phyloP scores from a whole-genome alignment of 2,797 vertebrate species.

The Linurgus olivaceus region DNA sequence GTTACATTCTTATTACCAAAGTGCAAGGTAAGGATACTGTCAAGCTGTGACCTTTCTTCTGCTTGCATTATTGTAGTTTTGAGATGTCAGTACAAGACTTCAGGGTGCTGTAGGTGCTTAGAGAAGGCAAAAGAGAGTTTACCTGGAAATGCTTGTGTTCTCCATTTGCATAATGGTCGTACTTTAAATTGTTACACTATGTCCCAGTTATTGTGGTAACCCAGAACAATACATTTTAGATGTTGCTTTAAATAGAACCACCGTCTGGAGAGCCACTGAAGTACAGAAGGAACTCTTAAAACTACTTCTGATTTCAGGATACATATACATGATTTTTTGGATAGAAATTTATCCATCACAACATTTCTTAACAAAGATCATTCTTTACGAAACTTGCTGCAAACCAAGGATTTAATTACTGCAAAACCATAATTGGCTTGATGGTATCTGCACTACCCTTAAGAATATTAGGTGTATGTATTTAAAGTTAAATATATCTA shows the following conservation, averaged over 20 bases:
- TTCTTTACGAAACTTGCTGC: background rate
- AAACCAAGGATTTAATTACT: background rate
- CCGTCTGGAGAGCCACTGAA: background rate
- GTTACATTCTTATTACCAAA: background rate
- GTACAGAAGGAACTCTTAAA: background rate
- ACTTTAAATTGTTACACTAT: background rate
- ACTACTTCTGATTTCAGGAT: background rate
- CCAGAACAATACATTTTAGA: constrained; percentile 33
- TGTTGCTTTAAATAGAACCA: constrained; percentile 29
- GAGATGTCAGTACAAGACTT: background rate
- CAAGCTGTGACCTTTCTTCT: background rate
- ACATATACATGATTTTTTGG: background rate
- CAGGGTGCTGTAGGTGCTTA: background rate
- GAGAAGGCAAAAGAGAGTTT: background rate
- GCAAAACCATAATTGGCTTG: background rate
- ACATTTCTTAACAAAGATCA: background rate
- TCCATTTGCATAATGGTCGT: background rate
- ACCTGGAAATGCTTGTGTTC: background rate
- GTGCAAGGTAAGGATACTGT: background rate
- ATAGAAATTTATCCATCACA: background rate
- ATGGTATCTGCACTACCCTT: background rate
- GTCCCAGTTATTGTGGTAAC: constrained; percentile 32
- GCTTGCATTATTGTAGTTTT: background rate
- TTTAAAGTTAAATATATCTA: background rate
- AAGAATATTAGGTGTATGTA: background rate